Evolutionary conservation across 2,888 invertebrate species (phyloP).

Genomic region (Ferdinandea cuprea): DNA sequence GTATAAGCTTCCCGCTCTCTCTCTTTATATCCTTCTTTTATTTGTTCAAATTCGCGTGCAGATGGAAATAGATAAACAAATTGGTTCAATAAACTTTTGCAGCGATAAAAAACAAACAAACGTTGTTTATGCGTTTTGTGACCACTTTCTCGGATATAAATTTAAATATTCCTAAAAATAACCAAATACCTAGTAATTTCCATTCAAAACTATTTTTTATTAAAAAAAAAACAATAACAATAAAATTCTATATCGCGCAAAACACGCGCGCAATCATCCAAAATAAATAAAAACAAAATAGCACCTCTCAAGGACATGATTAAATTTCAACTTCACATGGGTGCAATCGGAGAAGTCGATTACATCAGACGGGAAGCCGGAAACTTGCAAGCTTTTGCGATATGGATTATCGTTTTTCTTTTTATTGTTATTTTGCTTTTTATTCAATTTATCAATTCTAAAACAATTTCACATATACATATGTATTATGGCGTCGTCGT

Average conservation of each 20-base stretch:
- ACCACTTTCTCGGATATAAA: slow-evolving; percentile 30
- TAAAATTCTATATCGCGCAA: no score
- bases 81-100: slow-evolving; percentile 53
- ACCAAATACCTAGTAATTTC: slow-evolving; percentile 7
- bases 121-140: slow-evolving; percentile 60
- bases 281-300: slow-evolving; percentile 15
- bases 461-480: no score
- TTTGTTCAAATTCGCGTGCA: slow-evolving; percentile 30
- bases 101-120: slow-evolving; percentile 34
- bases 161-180: slow-evolving; percentile 40
- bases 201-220: no score
- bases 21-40: not conserved
- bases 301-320: slow-evolving; percentile 52
- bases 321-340: slow-evolving; percentile 55
- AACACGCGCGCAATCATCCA: slow-evolving; percentile 39
- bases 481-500: no score
- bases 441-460: no score
- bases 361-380: slow-evolving; percentile 64
- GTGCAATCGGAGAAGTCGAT: slow-evolving; percentile 57
- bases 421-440: slow-evolving; percentile 27
- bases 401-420: slow-evolving; percentile 31
- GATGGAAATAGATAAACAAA: not conserved
- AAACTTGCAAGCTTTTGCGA: slow-evolving; percentile 28
- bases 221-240: no score
- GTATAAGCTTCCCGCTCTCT: no score